Base-by-base conservation (phyloP, 1,140 invertebrate species). In the Leptopilina boulardi region DNA sequence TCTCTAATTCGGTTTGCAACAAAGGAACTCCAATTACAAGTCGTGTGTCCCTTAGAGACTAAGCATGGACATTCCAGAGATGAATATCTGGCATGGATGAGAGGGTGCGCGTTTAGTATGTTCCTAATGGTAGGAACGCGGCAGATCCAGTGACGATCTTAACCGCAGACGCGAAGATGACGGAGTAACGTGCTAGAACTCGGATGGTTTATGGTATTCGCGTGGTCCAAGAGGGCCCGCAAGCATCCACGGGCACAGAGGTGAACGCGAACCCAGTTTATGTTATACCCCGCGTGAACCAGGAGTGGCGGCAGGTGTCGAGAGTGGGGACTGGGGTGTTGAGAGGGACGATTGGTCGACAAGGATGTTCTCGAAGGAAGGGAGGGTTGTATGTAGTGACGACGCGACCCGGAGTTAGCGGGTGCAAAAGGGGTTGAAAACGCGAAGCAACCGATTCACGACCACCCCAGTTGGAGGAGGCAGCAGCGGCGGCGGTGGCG, bases 311-410 rank as follows among this genome's bases (percentile, higher is more conserved):
- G 74, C 21, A 76, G 59, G 70, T 42, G 23, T 15, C 66, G 74
- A 41, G 70, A 51, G 54, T 73, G 54, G 70, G 51, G 41, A 66
- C 72, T 75, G 59, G 73, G 79, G 75, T 77, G 79, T 75, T 41
- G 79, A 77, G 77, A 77, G 76, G 78, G 76, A 42, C 83, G 76
- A 79, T 80, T 80, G 77, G 77, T 80, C 59, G 80, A 71, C 74
- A 78, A 80, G 76, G 79, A 77, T 80, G 75, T 78, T 80, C 75
- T 79, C 72, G 71, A 76, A 74, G 76, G 80, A 74, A 77, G 80
- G 76, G 76, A 73, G 77, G 89, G 90, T 80, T 91, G 86, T n/a
- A n/a, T n/a, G 77, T 92, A 90, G 82, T 91, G 79, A 92, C 90
- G 83, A 78, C 51, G 77, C 76, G 75, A 80, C 75, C 73, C 79